Conservation (phyloP, 2,888 invertebrate species). For the Plutella xylostella region DNA sequence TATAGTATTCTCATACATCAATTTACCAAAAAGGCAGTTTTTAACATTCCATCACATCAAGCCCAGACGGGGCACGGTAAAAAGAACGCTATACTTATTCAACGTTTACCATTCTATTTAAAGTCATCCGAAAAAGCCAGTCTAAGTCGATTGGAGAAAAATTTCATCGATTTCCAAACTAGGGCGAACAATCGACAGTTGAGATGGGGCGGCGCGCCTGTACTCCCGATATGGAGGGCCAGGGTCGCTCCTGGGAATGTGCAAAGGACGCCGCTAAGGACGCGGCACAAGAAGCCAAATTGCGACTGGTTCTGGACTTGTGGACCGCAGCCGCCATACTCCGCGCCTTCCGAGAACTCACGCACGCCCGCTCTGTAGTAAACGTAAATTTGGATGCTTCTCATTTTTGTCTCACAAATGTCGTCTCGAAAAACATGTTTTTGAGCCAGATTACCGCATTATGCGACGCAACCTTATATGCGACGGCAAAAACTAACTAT, state of each 20-base stretch:
- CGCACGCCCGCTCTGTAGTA: conserved; percentile 47
- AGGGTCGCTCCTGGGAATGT: conserved; percentile 36
- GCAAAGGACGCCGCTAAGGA: conserved; percentile 64
- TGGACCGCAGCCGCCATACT: too few species aligned
- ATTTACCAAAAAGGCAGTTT: too few species aligned
- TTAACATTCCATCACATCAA: too few species aligned
- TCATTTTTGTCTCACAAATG: conserved; percentile 33
- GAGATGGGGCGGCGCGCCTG: conserved; percentile 45
- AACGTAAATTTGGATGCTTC: conserved; percentile 34
- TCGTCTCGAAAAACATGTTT: conserved; percentile 18
- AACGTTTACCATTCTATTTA: conserved; percentile 1
- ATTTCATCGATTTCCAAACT: conserved; percentile 51
- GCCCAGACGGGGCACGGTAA: too few species aligned
- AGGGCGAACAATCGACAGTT: conserved; percentile 55
- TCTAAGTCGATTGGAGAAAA: conserved; percentile 28
- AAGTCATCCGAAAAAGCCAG: not conserved
- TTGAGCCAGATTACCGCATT: conserved; percentile 1
- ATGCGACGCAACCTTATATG: not conserved
- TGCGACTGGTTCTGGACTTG: too few species aligned
- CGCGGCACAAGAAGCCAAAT: conserved; percentile 39
- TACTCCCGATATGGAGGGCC: conserved; percentile 51
- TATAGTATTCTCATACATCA: too few species aligned
- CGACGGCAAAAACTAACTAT: not conserved
- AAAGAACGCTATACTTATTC: too few species aligned
- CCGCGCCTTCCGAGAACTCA: conserved; percentile 53